phyloP scores from a whole-genome alignment of 2,888 invertebrate genomes.

The Rhagium mordax region DNA sequence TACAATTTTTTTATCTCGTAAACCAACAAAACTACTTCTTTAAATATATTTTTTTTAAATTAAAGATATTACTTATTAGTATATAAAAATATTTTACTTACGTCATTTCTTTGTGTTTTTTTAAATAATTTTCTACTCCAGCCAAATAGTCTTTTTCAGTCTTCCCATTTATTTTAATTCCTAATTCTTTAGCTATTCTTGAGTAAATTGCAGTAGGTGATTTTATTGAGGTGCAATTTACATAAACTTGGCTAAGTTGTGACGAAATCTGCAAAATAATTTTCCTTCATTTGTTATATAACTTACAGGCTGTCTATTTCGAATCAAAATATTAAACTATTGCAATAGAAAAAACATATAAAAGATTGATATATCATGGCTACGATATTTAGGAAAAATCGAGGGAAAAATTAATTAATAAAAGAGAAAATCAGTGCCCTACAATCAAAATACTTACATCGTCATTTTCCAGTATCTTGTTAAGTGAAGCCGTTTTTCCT shows the following conservation, averaged over 20 bases:
- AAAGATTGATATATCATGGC: too few relatives aligned
- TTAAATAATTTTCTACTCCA: slow-evolving; percentile 81
- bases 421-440: not conserved
- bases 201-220: slow-evolving; percentile 87
- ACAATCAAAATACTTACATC: slow-evolving; percentile 70
- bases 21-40: too few relatives aligned
- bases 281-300: not conserved
- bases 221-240: slow-evolving; percentile 93
- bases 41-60: too few relatives aligned
- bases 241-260: slow-evolving; percentile 77
- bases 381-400: too few relatives aligned
- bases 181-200: slow-evolving; percentile 82
- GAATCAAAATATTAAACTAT: too few relatives aligned
- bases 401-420: too few relatives aligned
- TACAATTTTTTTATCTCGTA: too few relatives aligned
- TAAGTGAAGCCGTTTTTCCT: slow-evolving; percentile 93
- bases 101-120: slow-evolving; percentile 81
- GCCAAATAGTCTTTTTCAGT: slow-evolving; percentile 79
- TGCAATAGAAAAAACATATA: too few relatives aligned
- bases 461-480: slow-evolving; percentile 79
- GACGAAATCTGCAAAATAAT: slow-evolving; percentile 69
- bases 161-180: slow-evolving; percentile 73
- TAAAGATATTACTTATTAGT: slow-evolving; percentile 10
- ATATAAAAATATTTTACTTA: slow-evolving; percentile 70
- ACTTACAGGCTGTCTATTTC: too few relatives aligned